A percentile compares a stretch with the other conserved stretches of the same genome.
Evolutionary conservation across 2,113 vertebrate species (phyloP).

Genomic region (Rhineura floridana): DNA sequence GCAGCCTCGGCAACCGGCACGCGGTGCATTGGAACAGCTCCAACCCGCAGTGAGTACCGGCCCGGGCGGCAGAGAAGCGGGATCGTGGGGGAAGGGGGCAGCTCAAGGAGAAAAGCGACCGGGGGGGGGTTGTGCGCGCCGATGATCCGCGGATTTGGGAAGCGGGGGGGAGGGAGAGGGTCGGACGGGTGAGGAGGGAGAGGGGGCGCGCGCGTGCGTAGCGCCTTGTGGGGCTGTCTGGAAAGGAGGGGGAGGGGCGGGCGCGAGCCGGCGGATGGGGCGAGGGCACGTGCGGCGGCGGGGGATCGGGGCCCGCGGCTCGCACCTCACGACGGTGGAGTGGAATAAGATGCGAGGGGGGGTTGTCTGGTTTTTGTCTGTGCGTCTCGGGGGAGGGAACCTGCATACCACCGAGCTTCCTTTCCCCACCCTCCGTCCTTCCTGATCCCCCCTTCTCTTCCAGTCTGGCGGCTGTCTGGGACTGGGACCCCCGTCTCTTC

Average conservation of each 20-base stretch:
- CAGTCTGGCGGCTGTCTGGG: constrained; percentile 29
- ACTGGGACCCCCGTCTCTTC: not conserved
- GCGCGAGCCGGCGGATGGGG: not conserved
- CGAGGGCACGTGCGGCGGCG: not conserved
- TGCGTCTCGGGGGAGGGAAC: not conserved
- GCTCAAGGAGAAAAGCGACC: not conserved
- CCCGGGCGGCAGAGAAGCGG: not conserved
- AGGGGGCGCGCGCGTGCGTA: not conserved
- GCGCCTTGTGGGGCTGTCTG: not conserved
- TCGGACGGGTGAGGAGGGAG: constrained; percentile 46
- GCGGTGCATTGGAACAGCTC: constrained; percentile 96
- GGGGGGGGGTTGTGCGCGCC: too few relatives aligned
- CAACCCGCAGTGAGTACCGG: constrained; percentile 90
- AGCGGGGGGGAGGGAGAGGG: too few relatives aligned
- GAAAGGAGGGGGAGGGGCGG: constrained; percentile 54
- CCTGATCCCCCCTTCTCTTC: not conserved
- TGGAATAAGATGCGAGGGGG: too few relatives aligned
- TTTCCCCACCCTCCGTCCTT: not conserved
- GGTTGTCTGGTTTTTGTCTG: not conserved
- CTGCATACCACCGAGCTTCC: not conserved
- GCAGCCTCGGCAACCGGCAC: constrained; percentile 83
- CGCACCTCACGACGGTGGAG: not conserved
- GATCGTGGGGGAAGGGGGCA: not conserved
- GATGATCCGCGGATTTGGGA: too few relatives aligned
- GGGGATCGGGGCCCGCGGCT: not conserved